Percentiles rank a stretch among this genome's conserved stretches.
Conservation (phyloP, 2,797 vertebrate genomes). For the Chelmon rostratus region DNA sequence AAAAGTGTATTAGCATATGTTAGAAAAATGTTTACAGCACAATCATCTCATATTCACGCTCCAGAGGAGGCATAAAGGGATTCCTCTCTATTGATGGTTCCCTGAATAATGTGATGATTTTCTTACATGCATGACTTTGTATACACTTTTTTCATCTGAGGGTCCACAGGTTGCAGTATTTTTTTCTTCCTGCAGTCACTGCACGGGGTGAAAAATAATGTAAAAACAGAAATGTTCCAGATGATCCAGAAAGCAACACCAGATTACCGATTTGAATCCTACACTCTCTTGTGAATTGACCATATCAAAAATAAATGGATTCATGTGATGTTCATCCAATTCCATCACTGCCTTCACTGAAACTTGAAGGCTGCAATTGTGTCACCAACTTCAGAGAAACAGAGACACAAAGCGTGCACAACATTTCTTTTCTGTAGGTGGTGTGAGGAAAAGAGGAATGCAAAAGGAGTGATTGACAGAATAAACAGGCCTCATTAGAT, state of each 20-base stretch:
- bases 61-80: constrained; percentile 32
- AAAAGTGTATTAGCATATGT: constrained; percentile 14
- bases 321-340: neutral
- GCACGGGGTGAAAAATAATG: neutral
- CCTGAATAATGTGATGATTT: constrained; percentile 34
- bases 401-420: constrained; percentile 8
- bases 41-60: constrained; percentile 36
- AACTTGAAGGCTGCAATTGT: neutral
- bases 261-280: neutral
- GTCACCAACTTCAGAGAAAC: neutral
- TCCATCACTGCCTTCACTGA: constrained; percentile 9
- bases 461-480: constrained; percentile 27
- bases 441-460: constrained; percentile 1
- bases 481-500: constrained; percentile 25
- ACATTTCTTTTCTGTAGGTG: constrained; percentile 2
- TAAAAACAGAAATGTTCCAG: constrained; percentile 13
- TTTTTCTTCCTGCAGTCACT: neutral
- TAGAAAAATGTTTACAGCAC: constrained; percentile 35
- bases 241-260: neutral
- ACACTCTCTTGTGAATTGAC: neutral
- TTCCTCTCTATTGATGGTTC: constrained; percentile 31
- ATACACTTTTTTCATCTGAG: constrained; percentile 17
- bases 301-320: neutral
- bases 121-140: constrained; percentile 20
- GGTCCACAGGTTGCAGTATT: neutral